Evolutionary conservation across 2,113 vertebrate genomes (phyloP).

Genomic region (Psilopogon haemacephalus): DNA sequence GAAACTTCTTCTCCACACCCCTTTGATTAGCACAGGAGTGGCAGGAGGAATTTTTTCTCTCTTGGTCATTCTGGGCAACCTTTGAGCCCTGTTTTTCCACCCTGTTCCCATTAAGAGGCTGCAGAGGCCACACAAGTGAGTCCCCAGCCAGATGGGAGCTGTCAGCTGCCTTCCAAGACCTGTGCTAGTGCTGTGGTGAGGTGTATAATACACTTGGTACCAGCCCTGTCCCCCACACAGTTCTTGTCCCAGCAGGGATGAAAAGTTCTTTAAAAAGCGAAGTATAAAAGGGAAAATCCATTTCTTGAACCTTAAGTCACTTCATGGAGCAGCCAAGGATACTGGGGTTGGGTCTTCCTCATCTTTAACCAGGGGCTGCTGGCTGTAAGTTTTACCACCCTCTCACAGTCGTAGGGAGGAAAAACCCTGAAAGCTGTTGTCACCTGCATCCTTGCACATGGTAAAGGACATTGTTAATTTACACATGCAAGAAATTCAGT

Average conservation of each 20-base stretch:
- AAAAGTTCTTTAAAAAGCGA: background rate
- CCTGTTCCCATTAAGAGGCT: background rate
- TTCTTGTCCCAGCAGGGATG: background rate
- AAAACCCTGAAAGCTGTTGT: background rate
- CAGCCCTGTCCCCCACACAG: background rate
- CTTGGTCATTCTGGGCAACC: constrained; percentile 34
- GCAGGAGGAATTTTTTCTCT: constrained; percentile 53
- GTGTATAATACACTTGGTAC: background rate
- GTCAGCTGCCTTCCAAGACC: constrained; percentile 4
- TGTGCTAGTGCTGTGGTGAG: background rate
- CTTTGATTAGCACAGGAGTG: constrained; percentile 62
- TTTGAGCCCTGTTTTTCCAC: constrained; percentile 49
- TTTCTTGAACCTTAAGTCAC: background rate
- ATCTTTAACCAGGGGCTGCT: rapidly evolving
- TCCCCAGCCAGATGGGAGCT: background rate
- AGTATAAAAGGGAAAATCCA: background rate
- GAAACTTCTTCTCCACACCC: constrained; percentile 46
- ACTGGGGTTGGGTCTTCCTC: background rate
- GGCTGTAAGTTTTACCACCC: background rate
- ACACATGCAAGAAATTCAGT: background rate
- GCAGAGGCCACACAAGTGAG: background rate
- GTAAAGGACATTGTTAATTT: background rate
- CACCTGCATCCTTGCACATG: background rate
- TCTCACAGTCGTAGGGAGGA: background rate
- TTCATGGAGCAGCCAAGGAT: background rate